Conservation (phyloP, 2,797 vertebrate species). For the Alcedo quadribrachys region DNA sequence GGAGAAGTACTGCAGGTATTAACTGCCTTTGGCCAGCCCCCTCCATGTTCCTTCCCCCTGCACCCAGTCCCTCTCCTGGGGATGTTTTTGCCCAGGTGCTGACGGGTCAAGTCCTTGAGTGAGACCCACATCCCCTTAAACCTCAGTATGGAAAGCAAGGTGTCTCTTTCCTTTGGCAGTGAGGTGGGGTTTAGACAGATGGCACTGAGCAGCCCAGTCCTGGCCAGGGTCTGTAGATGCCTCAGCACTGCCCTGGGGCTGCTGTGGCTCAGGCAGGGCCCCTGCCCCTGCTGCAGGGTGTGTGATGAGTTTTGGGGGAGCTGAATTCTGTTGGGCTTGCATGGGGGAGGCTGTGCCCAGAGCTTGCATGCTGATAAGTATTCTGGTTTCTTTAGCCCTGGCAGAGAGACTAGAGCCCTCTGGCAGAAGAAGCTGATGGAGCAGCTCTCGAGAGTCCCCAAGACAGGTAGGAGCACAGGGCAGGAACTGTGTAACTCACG, state of each 20-base stretch:
- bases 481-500: neutral
- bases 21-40: neutral
- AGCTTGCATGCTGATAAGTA: neutral
- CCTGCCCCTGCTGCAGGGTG: neutral
- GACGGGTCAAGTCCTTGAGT: neutral
- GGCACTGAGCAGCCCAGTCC: rapidly evolving
- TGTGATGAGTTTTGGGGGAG: neutral
- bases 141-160: neutral
- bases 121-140: too few species aligned
- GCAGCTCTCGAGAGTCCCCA: slow-evolving; percentile 83
- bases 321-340: neutral
- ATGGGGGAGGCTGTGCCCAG: neutral
- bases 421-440: slow-evolving; percentile 78
- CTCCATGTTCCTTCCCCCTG: neutral
- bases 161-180: neutral
- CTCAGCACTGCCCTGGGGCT: neutral
- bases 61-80: rapidly evolving
- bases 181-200: neutral
- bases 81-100: neutral
- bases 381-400: slow-evolving; percentile 54
- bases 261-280: neutral
- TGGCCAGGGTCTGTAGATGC: neutral
- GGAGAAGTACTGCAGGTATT: slow-evolving; percentile 82
- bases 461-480: slow-evolving; percentile 80
- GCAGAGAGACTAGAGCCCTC: slow-evolving; percentile 64